phyloP scores from a whole-genome alignment of 2,888 invertebrate genomes.

The Lottia gigantea region DNA sequence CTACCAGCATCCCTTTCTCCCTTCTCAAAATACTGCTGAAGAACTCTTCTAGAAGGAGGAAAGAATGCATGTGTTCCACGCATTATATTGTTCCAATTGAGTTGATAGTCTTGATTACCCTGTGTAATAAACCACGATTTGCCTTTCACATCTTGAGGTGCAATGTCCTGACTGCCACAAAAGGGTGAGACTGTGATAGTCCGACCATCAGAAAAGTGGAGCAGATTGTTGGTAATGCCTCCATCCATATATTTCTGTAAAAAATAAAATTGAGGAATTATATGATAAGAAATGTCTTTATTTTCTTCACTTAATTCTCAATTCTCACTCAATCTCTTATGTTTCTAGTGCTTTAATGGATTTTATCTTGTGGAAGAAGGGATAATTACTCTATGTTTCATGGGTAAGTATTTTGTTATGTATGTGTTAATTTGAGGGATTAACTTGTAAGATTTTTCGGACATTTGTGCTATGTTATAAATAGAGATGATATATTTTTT shows the following conservation, averaged over 20 bases:
- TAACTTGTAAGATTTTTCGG: too few species aligned
- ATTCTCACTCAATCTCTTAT: too few species aligned
- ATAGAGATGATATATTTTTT: too few species aligned
- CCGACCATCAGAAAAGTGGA: constrained; percentile 80
- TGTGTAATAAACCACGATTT: constrained; percentile 36
- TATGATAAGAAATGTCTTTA: too few species aligned
- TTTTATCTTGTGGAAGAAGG: too few species aligned
- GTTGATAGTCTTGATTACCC: constrained; percentile 54
- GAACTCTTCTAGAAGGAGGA: constrained; percentile 58
- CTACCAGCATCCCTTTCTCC: constrained; percentile 64
- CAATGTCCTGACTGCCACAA: constrained; percentile 95
- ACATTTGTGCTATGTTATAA: too few species aligned
- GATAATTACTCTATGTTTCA: too few species aligned
- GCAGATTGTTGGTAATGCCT: constrained; percentile 93
- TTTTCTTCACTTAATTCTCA: too few species aligned
- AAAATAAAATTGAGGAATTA: too few species aligned
- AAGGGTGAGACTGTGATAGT: constrained; percentile 97
- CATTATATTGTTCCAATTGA: constrained; percentile 62
- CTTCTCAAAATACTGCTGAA: constrained; percentile 61
- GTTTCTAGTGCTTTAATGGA: too few species aligned
- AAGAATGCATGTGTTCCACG: constrained; percentile 65
- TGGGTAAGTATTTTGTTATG: too few species aligned
- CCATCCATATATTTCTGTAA: constrained; percentile 86
- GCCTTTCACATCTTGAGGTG: constrained; percentile 72
- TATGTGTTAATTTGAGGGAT: too few species aligned